A percentile compares a stretch with the other conserved stretches of the same genome.
Evolutionary conservation across 2,888 invertebrate genomes (phyloP).

Genomic region (Ferdinandea cuprea): DNA sequence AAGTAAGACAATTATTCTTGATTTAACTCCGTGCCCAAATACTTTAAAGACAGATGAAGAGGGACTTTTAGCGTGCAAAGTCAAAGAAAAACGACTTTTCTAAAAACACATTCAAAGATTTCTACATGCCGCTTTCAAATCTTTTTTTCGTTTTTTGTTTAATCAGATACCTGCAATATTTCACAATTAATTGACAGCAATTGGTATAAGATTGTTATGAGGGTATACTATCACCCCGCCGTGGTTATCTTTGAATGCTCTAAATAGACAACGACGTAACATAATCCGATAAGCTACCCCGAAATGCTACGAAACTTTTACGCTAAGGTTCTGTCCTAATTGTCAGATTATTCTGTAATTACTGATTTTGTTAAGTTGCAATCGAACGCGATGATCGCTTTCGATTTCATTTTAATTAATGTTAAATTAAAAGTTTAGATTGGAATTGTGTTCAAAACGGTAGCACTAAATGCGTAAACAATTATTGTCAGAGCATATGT

Average conservation of each 20-base stretch:
- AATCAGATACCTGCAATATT: background rate
- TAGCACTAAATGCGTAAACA: constrained; percentile 19
- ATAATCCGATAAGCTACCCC: constrained; percentile 3
- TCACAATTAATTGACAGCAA: background rate
- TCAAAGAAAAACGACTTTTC: too few species aligned
- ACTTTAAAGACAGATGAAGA: too few species aligned
- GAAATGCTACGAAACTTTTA: background rate
- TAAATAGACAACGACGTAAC: constrained; percentile 2
- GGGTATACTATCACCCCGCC: background rate
- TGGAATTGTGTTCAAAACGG: background rate
- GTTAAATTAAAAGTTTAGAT: constrained; percentile 41
- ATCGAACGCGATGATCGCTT: constrained; percentile 32
- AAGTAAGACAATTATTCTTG: too few species aligned
- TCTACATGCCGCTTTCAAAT: too few species aligned
- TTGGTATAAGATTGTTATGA: too few species aligned
- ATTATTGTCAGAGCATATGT: constrained; percentile 7
- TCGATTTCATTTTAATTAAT: constrained; percentile 56
- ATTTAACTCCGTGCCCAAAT: too few species aligned
- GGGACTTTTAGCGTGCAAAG: too few species aligned
- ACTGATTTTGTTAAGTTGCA: constrained; percentile 41
- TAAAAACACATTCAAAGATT: too few species aligned
- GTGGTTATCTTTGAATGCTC: background rate
- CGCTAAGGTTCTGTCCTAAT: constrained; percentile 42
- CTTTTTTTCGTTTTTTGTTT: too few species aligned
- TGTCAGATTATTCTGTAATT: constrained; percentile 63